These are phyloP conservation scores for Trichomalopsis sarcophagae DNA, from an alignment of 1,140 invertebrate genomes.

Conservation along the genomic window DNA sequence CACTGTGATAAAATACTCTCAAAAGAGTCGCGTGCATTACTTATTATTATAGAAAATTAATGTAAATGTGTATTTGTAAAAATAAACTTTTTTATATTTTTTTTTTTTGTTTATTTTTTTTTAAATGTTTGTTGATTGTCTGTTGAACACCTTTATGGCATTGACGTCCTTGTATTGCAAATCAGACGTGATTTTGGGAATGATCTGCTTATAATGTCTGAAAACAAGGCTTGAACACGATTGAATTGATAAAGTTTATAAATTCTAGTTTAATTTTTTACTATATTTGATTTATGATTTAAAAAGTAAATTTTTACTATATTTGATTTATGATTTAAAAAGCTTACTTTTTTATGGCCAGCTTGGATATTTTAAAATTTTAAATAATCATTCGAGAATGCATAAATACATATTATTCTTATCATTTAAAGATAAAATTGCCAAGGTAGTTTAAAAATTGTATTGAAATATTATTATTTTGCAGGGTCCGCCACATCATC, in stretches of 20 bases:
- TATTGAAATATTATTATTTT: conserved; percentile 49
- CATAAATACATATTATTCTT: no score
- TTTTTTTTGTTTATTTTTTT: conserved; percentile 47
- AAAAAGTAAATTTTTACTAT: no score
- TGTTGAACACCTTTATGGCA: conserved; percentile 11
- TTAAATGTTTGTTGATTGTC: conserved; percentile 46
- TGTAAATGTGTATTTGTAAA: conserved; percentile 48
- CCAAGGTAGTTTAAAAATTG: not conserved
- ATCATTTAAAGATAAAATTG: not conserved
- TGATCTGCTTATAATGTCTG: no score
- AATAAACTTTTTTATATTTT: conserved; percentile 48
- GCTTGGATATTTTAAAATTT: not conserved
- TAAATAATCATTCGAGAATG: no score
- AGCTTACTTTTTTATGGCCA: not conserved
- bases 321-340: not conserved
- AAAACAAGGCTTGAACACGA: no score
- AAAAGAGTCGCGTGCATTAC: conserved; percentile 19
- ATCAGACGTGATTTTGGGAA: no score
- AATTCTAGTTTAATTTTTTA: no score
- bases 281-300: no score
- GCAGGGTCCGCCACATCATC: conserved; percentile 62
- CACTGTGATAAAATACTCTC: conserved; percentile 45
- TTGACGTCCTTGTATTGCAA: not conserved
- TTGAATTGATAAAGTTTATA: no score
- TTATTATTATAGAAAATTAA: conserved; percentile 34